A percentile compares a stretch with the other conserved stretches of the same genome.
phyloP scores from a whole-genome alignment of 2,888 invertebrate genomes.

The Campaea margaritaria region DNA sequence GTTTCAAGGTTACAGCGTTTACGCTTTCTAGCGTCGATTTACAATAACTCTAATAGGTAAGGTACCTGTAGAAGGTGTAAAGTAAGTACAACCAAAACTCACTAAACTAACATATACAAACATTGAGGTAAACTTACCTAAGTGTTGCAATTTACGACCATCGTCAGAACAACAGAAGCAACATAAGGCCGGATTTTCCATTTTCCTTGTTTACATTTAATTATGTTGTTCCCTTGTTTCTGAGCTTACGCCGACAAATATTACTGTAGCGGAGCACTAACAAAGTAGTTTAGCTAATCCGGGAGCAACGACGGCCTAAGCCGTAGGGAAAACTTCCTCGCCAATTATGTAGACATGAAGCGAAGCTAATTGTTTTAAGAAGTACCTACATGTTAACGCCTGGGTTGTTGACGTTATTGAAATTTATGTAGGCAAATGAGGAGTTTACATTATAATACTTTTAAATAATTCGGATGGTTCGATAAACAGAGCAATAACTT shows the following conservation, averaged over 20 bases:
- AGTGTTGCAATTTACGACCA: background rate
- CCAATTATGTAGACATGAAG: slow-evolving; percentile 47
- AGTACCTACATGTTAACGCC: background rate
- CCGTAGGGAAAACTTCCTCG: slow-evolving; percentile 53
- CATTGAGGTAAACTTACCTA: no score
- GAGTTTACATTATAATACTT: no score
- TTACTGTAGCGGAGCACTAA: slow-evolving; percentile 45
- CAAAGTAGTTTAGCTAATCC: slow-evolving; percentile 56
- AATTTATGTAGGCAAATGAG: no score
- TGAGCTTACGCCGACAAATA: slow-evolving; percentile 43
- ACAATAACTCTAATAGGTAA: no score
- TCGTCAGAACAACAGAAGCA: slow-evolving; percentile 3
- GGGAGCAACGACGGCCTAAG: slow-evolving; percentile 53
- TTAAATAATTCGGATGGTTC: no score
- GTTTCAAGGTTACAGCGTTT: no score
- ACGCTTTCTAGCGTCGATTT: no score
- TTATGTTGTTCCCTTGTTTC: slow-evolving; percentile 34
- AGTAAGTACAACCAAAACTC: background rate
- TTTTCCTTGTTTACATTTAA: slow-evolving; percentile 34
- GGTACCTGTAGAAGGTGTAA: no score
- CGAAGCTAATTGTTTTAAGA: slow-evolving; percentile 32
- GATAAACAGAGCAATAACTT: no score
- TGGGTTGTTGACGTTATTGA: background rate
- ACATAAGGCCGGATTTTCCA: slow-evolving; percentile 16
- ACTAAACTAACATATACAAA: no score